Percentiles rank a stretch among this genome's conserved stretches.
Evolutionary conservation across 2,113 vertebrate species (phyloP).

Genomic region (Leucopsar rothschildi): DNA sequence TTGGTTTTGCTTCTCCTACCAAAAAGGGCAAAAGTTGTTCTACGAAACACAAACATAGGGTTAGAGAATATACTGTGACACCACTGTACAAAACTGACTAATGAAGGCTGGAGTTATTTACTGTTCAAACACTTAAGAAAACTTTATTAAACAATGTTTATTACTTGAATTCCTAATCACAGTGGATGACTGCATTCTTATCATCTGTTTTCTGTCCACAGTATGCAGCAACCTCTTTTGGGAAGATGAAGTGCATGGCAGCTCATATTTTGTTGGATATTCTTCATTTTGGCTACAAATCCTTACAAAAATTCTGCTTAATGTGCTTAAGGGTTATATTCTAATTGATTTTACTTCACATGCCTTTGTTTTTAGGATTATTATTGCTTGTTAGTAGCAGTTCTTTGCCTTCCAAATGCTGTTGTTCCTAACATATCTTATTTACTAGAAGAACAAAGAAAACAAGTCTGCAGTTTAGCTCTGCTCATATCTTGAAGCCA

Average conservation of each 20-base stretch:
- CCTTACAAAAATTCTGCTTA: background rate
- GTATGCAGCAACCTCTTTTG: background rate
- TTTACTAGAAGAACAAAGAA: background rate
- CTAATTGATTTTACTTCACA: constrained; percentile 9
- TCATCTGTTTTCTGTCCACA: background rate
- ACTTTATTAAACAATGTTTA: background rate
- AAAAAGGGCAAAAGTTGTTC: background rate
- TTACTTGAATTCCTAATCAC: background rate
- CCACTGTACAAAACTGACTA: background rate
- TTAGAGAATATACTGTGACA: background rate
- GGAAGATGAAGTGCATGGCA: background rate
- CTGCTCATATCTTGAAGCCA: background rate
- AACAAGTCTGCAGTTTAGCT: background rate
- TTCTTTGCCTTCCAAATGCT: background rate
- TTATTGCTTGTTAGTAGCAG: background rate
- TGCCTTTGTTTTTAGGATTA: constrained; percentile 20
- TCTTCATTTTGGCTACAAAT: constrained; percentile 10
- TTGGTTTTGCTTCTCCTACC: background rate
- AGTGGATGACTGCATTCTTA: background rate
- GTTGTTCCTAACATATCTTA: constrained; percentile 8
- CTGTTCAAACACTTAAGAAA: background rate
- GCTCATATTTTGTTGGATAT: background rate
- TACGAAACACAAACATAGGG: background rate
- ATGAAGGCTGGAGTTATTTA: background rate
- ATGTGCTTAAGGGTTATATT: background rate